Evolutionary conservation across 2,797 vertebrate genomes (phyloP).

Genomic region (Tokudaia muenninki): DNA sequence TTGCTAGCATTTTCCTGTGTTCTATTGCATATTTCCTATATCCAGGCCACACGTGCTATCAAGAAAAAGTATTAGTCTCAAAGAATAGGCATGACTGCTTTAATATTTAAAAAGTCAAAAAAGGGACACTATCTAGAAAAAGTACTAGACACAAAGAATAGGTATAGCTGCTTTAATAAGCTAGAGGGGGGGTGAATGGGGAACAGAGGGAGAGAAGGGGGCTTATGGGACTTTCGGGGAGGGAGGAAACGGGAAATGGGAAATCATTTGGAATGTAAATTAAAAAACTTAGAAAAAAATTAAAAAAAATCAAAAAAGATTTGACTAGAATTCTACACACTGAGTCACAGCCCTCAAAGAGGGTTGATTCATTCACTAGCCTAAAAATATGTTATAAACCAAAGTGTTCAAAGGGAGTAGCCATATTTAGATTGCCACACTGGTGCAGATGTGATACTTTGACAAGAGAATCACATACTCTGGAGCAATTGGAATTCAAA

Average conservation of each 20-base stretch:
- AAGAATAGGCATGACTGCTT: background rate
- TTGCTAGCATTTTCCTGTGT: background rate
- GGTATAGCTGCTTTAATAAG: background rate
- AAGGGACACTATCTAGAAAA: background rate
- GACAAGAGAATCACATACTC: slow-evolving; percentile 14
- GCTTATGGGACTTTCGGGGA: too few species aligned
- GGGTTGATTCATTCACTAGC: slow-evolving; percentile 36
- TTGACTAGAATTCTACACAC: slow-evolving; percentile 19
- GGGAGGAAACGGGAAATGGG: too few species aligned
- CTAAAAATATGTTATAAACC: slow-evolving; percentile 36
- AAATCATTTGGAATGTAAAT: too few species aligned
- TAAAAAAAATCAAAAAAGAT: background rate
- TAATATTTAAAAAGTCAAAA: background rate
- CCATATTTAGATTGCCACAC: background rate
- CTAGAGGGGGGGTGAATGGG: too few species aligned
- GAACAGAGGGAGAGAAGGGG: too few species aligned
- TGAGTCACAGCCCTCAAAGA: slow-evolving; percentile 9
- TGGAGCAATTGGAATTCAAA: slow-evolving; percentile 62
- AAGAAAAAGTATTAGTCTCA: slow-evolving; percentile 20
- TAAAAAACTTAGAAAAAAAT: background rate
- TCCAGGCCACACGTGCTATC: background rate
- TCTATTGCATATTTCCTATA: background rate
- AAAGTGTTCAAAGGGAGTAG: slow-evolving; percentile 5
- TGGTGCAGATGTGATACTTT: background rate
- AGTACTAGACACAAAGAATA: background rate